Conservation (phyloP, 1,140 invertebrate species). For the Lepeophtheirus salmonis region DNA sequence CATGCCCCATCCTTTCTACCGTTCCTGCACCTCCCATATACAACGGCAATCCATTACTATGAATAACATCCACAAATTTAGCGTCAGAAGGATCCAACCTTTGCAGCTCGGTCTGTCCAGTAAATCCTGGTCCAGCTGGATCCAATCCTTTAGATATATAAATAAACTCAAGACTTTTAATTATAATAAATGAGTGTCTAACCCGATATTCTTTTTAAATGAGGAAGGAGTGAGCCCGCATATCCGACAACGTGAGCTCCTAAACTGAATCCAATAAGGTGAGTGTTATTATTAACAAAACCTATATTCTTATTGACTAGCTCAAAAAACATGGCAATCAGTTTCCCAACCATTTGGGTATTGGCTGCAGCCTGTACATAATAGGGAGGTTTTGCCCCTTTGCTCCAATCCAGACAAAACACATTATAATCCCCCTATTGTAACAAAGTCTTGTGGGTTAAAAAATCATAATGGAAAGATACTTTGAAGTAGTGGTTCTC, state of each 20-base stretch:
- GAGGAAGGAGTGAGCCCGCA: conserved; percentile 60
- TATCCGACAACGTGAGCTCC: conserved; percentile 86
- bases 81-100: conserved; percentile 25
- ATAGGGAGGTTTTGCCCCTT: conserved; percentile 69
- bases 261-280: conserved; percentile 77
- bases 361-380: conserved; percentile 84
- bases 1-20: conserved; percentile 56
- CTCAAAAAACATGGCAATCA: conserved; percentile 52
- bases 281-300: conserved; percentile 39
- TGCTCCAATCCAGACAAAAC: conserved; percentile 84
- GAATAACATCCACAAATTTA: conserved; percentile 26
- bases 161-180: too few relatives aligned
- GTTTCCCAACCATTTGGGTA: conserved; percentile 70
- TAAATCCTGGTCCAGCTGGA: background rate
- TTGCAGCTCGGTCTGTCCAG: conserved; percentile 30
- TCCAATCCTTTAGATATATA: too few relatives aligned
- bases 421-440: conserved; percentile 64
- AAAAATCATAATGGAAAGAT: too few relatives aligned
- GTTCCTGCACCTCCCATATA: conserved; percentile 23
- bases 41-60: conserved; percentile 21
- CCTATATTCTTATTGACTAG: conserved; percentile 24
- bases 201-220: conserved; percentile 68
- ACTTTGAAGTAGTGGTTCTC: too few relatives aligned
- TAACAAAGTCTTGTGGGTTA: too few relatives aligned
- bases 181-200: too few relatives aligned